Evolutionary conservation across 2,797 vertebrate species (phyloP).

Genomic region (Xerus rutilus): DNA sequence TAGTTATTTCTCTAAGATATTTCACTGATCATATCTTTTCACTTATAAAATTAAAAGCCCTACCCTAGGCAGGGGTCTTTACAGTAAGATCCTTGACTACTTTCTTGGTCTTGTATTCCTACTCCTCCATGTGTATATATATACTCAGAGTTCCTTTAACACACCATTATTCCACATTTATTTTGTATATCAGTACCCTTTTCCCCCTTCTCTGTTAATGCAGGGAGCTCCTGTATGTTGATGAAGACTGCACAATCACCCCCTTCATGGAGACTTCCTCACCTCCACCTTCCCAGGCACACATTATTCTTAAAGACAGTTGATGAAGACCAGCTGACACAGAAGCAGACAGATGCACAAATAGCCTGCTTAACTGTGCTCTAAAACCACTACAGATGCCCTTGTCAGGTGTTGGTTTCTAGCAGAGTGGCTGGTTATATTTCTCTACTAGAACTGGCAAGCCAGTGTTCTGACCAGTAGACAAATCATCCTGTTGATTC

Average conservation of each 20-base stretch:
- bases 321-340: neutral
- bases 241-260: neutral
- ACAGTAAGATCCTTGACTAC: neutral
- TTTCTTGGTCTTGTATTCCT: constrained; percentile 12
- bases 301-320: neutral
- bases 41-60: neutral
- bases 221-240: neutral
- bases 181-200: neutral
- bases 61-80: neutral
- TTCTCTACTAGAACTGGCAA: neutral
- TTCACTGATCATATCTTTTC: neutral
- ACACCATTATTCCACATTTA: neutral
- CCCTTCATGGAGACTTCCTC: neutral
- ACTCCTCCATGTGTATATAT: neutral
- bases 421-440: neutral
- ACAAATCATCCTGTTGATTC: neutral
- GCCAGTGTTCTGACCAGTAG: neutral
- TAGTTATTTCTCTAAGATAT: neutral
- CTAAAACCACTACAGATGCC: neutral
- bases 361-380: neutral
- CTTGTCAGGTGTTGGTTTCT: neutral
- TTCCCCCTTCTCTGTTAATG: neutral
- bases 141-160: neutral
- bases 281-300: neutral
- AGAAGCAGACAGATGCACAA: neutral